Evolutionary conservation across 2,113 vertebrate genomes (phyloP), one percentile per base, ranked within the genome.

Genomic region (Actenoides hombroni): DNA sequence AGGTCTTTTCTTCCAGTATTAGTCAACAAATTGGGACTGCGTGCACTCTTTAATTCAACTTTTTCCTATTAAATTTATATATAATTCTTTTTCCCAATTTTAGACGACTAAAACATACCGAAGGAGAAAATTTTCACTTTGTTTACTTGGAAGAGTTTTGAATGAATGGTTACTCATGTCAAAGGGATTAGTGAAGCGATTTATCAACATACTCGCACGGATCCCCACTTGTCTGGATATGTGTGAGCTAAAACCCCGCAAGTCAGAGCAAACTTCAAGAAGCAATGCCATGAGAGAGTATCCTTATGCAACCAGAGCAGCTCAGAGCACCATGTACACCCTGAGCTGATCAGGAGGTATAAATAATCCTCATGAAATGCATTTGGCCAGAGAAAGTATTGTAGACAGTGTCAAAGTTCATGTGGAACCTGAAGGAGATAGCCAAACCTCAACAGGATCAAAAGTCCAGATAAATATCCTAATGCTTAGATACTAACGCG

Each of bases 101-200:
- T 83, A 77, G 83, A 42, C 61, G 73, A 75, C 76, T 88, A 79
- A 78, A 93, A 93, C 39, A 81, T 33, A 64, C 53, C 44, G 77
- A 93, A 83, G 49, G 69, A 92, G 68, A 94, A 86, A 86, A 60
- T 61, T 73, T 89, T 68, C 26, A 49, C 37, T 86, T 68, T 86
- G 80, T 94, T 86, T 86, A n/a, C 80, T 79, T 84, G 65, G 33
- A 84, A 60, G 61, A 48, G 48, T 78, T 94, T 89, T 81, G 64
- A 88, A 59, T 67, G 31, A 88, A 64, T 0, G 2, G n/a, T n/a
- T 91, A 67, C 37, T 91, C 25, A n/a, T 31, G 26, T 75, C 80
- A 86, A 79, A 73, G 44, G 49, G 65, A 90, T 88, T 90, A 95
- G 25, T 2, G 2, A 84, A 81, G 57, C 26, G 48, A 51, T 92